These are phyloP conservation scores for Pelodiscus sinensis DNA, from an alignment of 2,113 vertebrate species.

Conservation along the genomic window DNA sequence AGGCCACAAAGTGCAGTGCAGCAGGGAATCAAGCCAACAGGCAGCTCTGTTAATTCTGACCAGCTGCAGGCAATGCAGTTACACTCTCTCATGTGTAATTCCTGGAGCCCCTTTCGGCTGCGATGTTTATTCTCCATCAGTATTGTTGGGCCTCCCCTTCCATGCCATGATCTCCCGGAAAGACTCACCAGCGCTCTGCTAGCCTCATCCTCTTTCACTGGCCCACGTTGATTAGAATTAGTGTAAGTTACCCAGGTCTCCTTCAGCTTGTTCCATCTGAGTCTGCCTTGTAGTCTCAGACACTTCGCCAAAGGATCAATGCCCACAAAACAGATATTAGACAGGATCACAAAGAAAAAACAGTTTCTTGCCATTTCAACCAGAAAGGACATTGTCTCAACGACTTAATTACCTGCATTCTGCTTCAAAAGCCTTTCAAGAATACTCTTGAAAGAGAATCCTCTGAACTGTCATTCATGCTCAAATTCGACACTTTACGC, in stretches of 20 bases:
- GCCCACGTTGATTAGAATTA: background rate
- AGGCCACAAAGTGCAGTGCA: background rate
- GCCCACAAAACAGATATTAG: too few relatives aligned
- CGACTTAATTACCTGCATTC: too few relatives aligned
- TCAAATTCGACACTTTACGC: too few relatives aligned
- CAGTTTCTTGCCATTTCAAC: too few relatives aligned
- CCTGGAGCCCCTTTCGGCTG: background rate
- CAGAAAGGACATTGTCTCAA: too few relatives aligned
- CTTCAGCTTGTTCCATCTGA: background rate
- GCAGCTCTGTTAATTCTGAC: slow-evolving; percentile 2
- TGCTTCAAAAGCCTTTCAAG: too few relatives aligned
- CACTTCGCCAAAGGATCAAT: too few relatives aligned
- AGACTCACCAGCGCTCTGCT: background rate
- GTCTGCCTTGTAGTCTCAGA: background rate
- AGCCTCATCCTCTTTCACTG: background rate
- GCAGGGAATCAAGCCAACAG: background rate
- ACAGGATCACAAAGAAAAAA: too few relatives aligned
- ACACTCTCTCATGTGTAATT: background rate
- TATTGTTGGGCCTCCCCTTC: slow-evolving; percentile 14
- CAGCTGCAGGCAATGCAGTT: slow-evolving; percentile 30
- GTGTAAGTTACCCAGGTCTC: background rate
- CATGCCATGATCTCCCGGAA: slow-evolving; percentile 13
- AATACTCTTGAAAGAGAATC: too few relatives aligned
- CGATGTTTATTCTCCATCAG: background rate
- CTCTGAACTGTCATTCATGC: too few relatives aligned